phyloP scores from a whole-genome alignment of 2,888 invertebrate species.

The Drosophila ezoana region DNA sequence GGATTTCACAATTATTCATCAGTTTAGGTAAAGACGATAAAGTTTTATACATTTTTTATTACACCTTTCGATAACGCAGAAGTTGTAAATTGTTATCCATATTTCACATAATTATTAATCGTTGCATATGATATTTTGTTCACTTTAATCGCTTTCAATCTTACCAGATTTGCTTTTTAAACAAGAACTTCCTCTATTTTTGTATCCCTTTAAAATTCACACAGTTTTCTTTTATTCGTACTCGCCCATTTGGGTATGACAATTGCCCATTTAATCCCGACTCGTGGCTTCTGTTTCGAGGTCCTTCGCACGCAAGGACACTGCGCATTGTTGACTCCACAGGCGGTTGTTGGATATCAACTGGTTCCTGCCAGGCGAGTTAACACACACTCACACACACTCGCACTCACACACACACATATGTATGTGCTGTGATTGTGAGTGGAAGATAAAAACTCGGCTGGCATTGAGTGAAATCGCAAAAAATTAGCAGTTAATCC shows the following conservation, averaged over 20 bases:
- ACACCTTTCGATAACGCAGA: neutral
- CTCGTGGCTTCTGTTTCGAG: slow-evolving; percentile 40
- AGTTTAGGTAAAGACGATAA: neutral
- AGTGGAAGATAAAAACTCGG: slow-evolving; percentile 37
- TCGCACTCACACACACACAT: slow-evolving; percentile 3
- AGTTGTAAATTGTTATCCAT: neutral
- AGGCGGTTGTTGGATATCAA: slow-evolving; percentile 56
- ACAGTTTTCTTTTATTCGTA: neutral
- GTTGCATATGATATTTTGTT: neutral
- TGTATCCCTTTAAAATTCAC: neutral
- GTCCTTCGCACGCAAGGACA: slow-evolving; percentile 6
- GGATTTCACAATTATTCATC: slow-evolving; percentile 11
- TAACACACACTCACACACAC: slow-evolving; percentile 9
- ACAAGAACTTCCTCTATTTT: neutral
- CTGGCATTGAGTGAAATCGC: slow-evolving; percentile 77
- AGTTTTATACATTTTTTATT: slow-evolving; percentile 6
- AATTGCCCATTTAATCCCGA: slow-evolving; percentile 42
- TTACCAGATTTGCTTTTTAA: neutral
- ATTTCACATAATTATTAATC: slow-evolving; percentile 3
- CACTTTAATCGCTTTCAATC: neutral
- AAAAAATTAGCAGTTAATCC: slow-evolving; percentile 84
- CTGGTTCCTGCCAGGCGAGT: slow-evolving; percentile 24
- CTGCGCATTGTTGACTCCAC: slow-evolving; percentile 47
- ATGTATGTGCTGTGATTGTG: slow-evolving; percentile 10
- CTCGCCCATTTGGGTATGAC: slow-evolving; percentile 14